Evolutionary conservation across 2,888 invertebrate species (phyloP), one percentile per base, ranked within the genome.

Genomic region (Noctua fimbriata): DNA sequence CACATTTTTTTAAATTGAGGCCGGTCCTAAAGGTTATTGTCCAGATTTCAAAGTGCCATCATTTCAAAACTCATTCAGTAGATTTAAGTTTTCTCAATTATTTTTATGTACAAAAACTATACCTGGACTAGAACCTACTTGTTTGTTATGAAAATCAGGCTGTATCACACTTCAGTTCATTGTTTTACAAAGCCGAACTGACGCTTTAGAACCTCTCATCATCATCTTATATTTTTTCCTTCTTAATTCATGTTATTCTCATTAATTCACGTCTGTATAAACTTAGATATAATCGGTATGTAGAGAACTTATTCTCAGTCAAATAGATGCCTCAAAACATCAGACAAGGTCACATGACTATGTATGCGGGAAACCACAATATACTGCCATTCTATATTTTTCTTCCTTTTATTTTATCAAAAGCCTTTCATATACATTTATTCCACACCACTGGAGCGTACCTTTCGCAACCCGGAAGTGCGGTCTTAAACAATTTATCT

Each of bases 21-120:
- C 47, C 14, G 32, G 24, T 28, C n/a, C 58, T 16, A 41, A 32
- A 66, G 16, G 2, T 49, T 18, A 47, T 55, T 16, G 65, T 55
- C 5, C 21, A 60, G 32, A 69, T 60, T 66, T 69, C 10, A 81
- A 67, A 77, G 71, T 81, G 81, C 77, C 82, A 81, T 82, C 18
- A 32, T 32, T 65, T 65, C 77, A 63, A 60, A 69, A 69, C 32
- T 18, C 49, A 71, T 76, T 16, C 21, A 60, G 21, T 81, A 76
- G 49, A 32, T 81, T 52, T 81, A 66, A 52, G 58, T 1, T 28
- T 32, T 77, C 32, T n/a, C 18, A 16, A 65, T 74, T 18, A 21
- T 47, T 47, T 66, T 47, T 49, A 55, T 67, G 32, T 58, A 58
- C 36, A 55, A 80, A 79, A 80, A 80, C 28, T 47, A 24, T 74